phyloP scores from a whole-genome alignment of 2,888 invertebrate species.

The Neoscelio sp. region DNA sequence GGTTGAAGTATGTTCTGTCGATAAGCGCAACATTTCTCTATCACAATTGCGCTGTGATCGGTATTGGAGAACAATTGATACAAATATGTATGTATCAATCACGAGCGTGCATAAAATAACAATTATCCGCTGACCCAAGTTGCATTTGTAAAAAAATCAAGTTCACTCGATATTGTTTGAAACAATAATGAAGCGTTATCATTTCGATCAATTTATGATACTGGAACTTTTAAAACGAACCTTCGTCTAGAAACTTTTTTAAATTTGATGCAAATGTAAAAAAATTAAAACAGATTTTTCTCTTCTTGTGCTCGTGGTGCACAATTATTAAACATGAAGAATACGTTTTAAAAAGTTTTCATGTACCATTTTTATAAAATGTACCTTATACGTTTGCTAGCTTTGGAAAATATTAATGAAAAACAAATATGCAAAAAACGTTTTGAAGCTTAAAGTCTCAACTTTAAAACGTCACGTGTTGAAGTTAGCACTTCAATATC shows the following conservation, averaged over 20 bases:
- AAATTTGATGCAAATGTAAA: no score
- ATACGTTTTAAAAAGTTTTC: no score
- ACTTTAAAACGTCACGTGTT: no score
- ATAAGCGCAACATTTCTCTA: conserved; percentile 28
- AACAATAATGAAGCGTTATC: conserved; percentile 35
- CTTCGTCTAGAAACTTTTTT: conserved; percentile 44
- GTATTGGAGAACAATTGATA: conserved; percentile 59
- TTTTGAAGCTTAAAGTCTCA: no score
- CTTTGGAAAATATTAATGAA: no score
- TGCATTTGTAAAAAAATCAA: conserved; percentile 15
- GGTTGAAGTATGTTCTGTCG: conserved; percentile 2
- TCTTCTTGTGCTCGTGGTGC: no score
- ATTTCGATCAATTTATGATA: conserved; percentile 54
- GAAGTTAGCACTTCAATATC: no score
- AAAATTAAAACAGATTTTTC: no score
- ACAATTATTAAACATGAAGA: no score
- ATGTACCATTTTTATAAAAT: no score
- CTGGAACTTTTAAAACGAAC: conserved; percentile 45
- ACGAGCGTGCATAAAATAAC: conserved; percentile 56
- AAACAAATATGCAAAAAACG: no score
- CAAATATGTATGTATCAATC: conserved; percentile 56
- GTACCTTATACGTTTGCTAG: no score
- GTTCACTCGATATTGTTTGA: conserved; percentile 48
- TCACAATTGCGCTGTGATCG: conserved; percentile 43
- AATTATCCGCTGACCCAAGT: conserved; percentile 52